Base-by-base conservation (phyloP, 1,140 invertebrate species). In the Notospermus geniculatus region DNA sequence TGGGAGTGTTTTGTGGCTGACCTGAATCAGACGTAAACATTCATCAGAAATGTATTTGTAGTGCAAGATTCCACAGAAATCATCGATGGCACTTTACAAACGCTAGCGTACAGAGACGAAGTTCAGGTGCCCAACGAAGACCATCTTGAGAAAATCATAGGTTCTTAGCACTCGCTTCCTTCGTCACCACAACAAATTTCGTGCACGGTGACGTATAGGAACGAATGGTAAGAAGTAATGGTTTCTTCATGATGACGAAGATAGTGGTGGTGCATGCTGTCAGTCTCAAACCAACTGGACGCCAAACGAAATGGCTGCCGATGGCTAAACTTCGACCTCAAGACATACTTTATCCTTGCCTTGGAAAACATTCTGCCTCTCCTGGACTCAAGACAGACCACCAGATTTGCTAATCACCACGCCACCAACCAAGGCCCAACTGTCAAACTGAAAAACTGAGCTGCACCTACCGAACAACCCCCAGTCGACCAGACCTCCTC, bases 391-490 rank as follows among this genome's bases (percentile, higher is more conserved):
- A n/a, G n/a, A n/a, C n/a, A n/a, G n/a, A n/a, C n/a, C n/a, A n/a
- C n/a, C n/a, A n/a, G n/a, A n/a, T n/a, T n/a, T n/a, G n/a, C n/a
- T n/a, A n/a, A n/a, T 43, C 11, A 43, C 19, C 11, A 43, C 19
- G 11, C 39, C 39, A 13, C 39, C 11, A 43, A 43, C 11, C 11
- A 13, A 11, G 39, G 11, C 11, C 19, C 19, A 13, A 43, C 19
- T 19, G 11, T 43, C 39, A 43, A 19, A 43, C 39, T 11, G 19
- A 43, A 19, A 13, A 43, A 13, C 11, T 13, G 39, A 43, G 39
- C 39, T 5, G 15, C n/a, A 52, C 56, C 50, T 63, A 77, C 73
- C 62, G 61, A 43, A 60, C 74, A 76, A 0, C 72, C 72, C 11
- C 62, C 55, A 23, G 66, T 68, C 19, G 57, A 54, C 75, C 75